Percentiles rank a stretch among this genome's conserved stretches.
These are phyloP conservation scores for Belgica antarctica DNA, from an alignment of 2,888 invertebrate species.

Conservation along the genomic window DNA sequence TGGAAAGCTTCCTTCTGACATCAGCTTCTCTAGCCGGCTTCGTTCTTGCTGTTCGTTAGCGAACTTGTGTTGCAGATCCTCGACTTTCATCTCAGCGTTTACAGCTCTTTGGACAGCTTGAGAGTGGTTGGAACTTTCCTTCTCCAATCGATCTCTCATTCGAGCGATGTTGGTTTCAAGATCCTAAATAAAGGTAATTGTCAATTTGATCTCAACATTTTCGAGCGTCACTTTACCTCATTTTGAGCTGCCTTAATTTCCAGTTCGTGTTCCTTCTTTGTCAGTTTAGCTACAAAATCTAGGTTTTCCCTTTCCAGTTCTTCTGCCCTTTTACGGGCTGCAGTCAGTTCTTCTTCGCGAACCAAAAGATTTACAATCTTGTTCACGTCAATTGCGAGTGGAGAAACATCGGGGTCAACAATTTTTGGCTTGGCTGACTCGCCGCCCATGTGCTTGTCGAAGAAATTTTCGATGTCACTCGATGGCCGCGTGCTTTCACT, in stretches of 20 bases:
- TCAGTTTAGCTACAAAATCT: slow-evolving; percentile 79
- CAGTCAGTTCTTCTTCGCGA: slow-evolving; percentile 88
- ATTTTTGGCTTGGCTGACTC: slow-evolving; percentile 52
- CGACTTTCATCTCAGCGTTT: slow-evolving; percentile 59
- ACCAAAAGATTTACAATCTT: slow-evolving; percentile 87
- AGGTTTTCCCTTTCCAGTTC: slow-evolving; percentile 84
- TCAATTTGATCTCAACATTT: no score
- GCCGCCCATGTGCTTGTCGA: slow-evolving; percentile 49
- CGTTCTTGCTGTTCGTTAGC: slow-evolving; percentile 78
- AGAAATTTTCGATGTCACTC: slow-evolving; percentile 53
- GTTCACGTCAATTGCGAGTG: slow-evolving; percentile 84
- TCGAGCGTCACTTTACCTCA: not conserved
- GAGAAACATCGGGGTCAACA: slow-evolving; percentile 80
- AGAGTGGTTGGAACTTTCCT: slow-evolving; percentile 82
- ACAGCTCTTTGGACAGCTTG: slow-evolving; percentile 76
- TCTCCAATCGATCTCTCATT: slow-evolving; percentile 82
- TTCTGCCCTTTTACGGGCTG: slow-evolving; percentile 81
- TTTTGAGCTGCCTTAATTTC: slow-evolving; percentile 60
- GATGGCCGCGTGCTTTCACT: slow-evolving; percentile 55
- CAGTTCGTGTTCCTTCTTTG: slow-evolving; percentile 89
- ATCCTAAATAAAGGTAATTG: slow-evolving; percentile 62
- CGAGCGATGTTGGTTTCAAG: slow-evolving; percentile 76
- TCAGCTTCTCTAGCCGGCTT: slow-evolving; percentile 77
- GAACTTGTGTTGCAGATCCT: slow-evolving; percentile 65
- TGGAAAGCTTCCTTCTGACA: slow-evolving; percentile 86